Percentiles rank a stretch among this genome's conserved stretches.
Conservation (phyloP, 2,888 invertebrate genomes). For the Linyphia triangularis region DNA sequence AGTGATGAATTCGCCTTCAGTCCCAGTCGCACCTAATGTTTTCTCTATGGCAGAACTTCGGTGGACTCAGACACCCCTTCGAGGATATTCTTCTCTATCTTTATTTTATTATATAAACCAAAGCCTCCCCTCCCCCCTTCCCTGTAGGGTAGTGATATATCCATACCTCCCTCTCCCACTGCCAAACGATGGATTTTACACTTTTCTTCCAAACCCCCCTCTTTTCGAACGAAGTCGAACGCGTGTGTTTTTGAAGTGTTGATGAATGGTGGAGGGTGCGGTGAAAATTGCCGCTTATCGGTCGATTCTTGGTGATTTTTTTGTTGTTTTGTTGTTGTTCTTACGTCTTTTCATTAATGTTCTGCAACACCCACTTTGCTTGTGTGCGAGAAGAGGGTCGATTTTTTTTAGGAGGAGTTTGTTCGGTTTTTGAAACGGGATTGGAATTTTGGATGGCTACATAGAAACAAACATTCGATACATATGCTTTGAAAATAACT, state of each 20-base stretch:
- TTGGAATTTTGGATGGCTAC: not conserved
- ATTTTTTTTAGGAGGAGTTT: not conserved
- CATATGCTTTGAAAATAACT: not conserved
- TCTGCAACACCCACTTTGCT: not conserved
- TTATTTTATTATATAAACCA: conserved; percentile 69
- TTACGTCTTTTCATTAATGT: conserved; percentile 39
- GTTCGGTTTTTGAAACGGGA: not conserved
- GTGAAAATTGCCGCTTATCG: conserved; percentile 59
- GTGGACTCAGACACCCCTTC: conserved; percentile 56
- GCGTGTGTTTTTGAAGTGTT: conserved; percentile 74
- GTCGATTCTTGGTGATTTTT: conserved; percentile 44
- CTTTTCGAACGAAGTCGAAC: conserved; percentile 24
- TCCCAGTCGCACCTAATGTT: conserved; percentile 68
- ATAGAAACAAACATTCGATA: not conserved
- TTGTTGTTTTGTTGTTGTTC: not conserved
- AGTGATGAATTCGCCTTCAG: conserved; percentile 69
- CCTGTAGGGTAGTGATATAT: not conserved
- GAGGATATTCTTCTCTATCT: conserved; percentile 53
- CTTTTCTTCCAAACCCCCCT: conserved; percentile 45
- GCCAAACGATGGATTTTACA: conserved; percentile 22
- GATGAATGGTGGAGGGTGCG: conserved; percentile 55
- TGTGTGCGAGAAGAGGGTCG: conserved; percentile 6
- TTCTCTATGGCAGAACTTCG: conserved; percentile 48
- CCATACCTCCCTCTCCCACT: not conserved
- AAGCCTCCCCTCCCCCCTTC: conserved; percentile 22